phyloP scores from a whole-genome alignment of 2,888 invertebrate genomes.

The Pristionchus arcanus region DNA sequence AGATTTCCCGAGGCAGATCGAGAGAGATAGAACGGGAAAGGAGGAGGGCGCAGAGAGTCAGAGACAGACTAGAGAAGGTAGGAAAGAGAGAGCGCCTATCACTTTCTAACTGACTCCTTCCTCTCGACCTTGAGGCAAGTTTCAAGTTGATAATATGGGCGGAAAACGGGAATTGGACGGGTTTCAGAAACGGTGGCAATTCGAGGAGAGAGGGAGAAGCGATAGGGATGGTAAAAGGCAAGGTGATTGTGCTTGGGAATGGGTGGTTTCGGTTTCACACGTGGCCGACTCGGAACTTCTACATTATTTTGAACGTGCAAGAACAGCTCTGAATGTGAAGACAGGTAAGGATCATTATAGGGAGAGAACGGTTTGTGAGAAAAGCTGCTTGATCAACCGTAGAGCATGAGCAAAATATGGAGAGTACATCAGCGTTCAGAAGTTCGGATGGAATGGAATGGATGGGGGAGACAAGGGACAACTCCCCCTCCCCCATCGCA shows the following conservation, averaged over 20 bases:
- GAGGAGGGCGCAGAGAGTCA: background rate
- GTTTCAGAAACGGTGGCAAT: slow-evolving; percentile 19
- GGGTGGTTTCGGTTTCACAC: background rate
- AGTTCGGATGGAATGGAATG: background rate
- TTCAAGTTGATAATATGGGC: slow-evolving; percentile 39
- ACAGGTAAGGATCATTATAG: no score
- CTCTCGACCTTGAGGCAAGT: slow-evolving; percentile 49
- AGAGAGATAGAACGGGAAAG: background rate
- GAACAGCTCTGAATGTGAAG: no score
- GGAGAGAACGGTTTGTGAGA: no score
- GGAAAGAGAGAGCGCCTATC: background rate
- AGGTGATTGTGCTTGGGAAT: background rate
- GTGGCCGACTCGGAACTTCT: no score
- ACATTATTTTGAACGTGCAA: no score
- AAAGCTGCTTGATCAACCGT: no score
- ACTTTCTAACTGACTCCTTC: slow-evolving; percentile 47
- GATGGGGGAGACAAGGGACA: background rate
- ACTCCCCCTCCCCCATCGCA: no score
- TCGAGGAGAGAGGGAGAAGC: background rate
- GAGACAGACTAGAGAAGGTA: background rate
- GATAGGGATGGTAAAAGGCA: background rate
- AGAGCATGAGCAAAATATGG: no score
- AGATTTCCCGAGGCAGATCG: slow-evolving; percentile 31
- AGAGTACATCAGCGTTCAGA: no score
- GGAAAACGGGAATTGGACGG: slow-evolving; percentile 21